Evolutionary conservation across 2,797 vertebrate species (phyloP).

Genomic region (Coluber constrictor): DNA sequence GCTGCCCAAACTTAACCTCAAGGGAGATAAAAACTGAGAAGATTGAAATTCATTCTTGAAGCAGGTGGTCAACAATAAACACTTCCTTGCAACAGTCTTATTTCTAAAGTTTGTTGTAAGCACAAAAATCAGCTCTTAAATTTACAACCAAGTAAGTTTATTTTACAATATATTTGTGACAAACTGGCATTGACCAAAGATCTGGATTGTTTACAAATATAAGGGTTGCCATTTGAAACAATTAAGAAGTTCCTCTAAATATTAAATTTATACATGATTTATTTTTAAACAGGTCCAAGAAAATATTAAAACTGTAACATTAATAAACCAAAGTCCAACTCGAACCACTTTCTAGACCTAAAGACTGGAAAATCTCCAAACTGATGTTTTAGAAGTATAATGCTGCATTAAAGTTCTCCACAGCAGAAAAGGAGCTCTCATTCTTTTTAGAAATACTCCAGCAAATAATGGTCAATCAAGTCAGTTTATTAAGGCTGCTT

Average conservation of each 20-base stretch:
- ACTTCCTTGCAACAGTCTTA: conserved; percentile 7
- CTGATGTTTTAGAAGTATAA: conserved; percentile 54
- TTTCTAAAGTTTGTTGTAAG: conserved; percentile 22
- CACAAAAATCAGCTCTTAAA: conserved; percentile 51
- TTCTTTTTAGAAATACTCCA: conserved; percentile 64
- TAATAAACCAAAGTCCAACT: conserved; percentile 71
- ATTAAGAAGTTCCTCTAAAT: conserved; percentile 72
- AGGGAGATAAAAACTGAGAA: not conserved
- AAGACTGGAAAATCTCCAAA: conserved; percentile 60
- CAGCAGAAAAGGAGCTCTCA: conserved; percentile 66
- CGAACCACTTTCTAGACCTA: conserved; percentile 66
- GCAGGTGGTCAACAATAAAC: not conserved
- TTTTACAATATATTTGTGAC: conserved; percentile 75
- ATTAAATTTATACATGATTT: conserved; percentile 76
- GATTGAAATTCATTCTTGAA: not conserved
- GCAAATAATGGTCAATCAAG: conserved; percentile 59
- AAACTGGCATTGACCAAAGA: conserved; percentile 70
- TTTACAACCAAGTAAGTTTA: conserved; percentile 75
- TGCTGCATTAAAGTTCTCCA: conserved; percentile 26
- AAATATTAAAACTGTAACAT: conserved; percentile 63
- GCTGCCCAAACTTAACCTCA: not conserved
- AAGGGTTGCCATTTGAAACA: conserved; percentile 69
- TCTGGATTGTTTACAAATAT: conserved; percentile 73
- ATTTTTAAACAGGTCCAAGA: conserved; percentile 65
- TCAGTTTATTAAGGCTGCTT: conserved; percentile 76